Evolutionary conservation across 2,888 invertebrate genomes (phyloP).

Genomic region (Falcaria lacertinaria): DNA sequence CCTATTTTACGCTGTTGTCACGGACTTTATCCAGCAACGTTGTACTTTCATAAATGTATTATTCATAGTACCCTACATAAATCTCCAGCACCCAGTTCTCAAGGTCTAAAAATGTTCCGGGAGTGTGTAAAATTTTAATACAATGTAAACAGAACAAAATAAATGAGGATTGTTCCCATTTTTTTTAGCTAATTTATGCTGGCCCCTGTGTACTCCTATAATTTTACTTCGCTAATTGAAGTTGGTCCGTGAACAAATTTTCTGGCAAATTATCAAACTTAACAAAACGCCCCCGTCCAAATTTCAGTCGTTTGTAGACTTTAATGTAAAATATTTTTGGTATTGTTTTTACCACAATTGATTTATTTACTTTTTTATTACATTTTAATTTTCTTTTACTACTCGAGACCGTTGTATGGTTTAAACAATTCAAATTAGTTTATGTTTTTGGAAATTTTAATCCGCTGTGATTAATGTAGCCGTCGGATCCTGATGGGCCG

Average conservation of each 20-base stretch:
- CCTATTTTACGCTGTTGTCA: too few species aligned
- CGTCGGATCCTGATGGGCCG: not conserved
- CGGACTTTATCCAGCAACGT: too few species aligned
- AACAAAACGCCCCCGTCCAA: constrained; percentile 53
- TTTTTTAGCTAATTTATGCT: constrained; percentile 30
- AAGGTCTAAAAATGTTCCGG: not conserved
- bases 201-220: constrained; percentile 48
- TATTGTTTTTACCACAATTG: constrained; percentile 19
- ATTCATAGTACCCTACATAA: not conserved
- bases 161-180: constrained; percentile 13
- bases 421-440: not conserved
- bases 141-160: not conserved
- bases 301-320: constrained; percentile 29
- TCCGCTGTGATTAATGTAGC: constrained; percentile 1
- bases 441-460: not conserved
- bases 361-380: constrained; percentile 14
- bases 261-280: constrained; percentile 56
- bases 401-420: not conserved
- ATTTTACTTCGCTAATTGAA: constrained; percentile 67
- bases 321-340: constrained; percentile 34
- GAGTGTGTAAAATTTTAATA: not conserved
- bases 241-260: constrained; percentile 52
- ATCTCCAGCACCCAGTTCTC: not conserved
- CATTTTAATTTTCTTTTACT: too few species aligned
- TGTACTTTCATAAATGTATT: not conserved